Evolutionary conservation across 2,888 invertebrate species (phyloP), one percentile per base, ranked within the genome.

Genomic region (Thereva nobilitata): DNA sequence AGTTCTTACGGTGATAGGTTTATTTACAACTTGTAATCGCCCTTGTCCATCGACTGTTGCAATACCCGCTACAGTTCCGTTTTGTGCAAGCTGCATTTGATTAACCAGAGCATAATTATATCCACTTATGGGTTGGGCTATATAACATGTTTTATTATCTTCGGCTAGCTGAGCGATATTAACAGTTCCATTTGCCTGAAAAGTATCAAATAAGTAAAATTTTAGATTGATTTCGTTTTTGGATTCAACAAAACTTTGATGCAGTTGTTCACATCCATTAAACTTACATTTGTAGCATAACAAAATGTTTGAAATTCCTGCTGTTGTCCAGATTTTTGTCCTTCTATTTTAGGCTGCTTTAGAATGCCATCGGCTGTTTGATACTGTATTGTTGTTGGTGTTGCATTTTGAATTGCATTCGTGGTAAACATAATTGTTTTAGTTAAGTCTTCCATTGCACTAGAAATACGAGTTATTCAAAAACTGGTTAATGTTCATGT

Each of bases 21-120:
- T 81, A 72, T 81, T 81, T 9, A 81, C 79, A 70, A 81, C 80
- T 72, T 80, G 81, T 55, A 81, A 73, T 42, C 81, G 76, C 52
- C 81, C 80, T 69, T 80, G 80, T 23, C 79, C 78, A 72, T 81
- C 80, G 38, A 81, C 75, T 5, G 80, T 81, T 41, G 80, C 80
- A 37, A 80, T 80, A 10, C 81, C 80, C 9, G 71, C 68, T 8
- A 81, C 77, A 5, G 80, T 78, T 8, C 86, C 85, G 75, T 86
- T 86, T 64, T 86, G 86, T 34, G 90, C 88, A 68, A 92, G 84
- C 74, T 91, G 90, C 90, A 93, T 92, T 79, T 93, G 93, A 80
- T 93, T 93, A 56, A 90, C 87, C 72, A 93, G 83, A 3, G 92
- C 91, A 83, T 93, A 93, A 77, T 93, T 93, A 64, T 80, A 80